These are phyloP conservation scores for Eufriesea mexicana DNA, from an alignment of 1,140 invertebrate genomes.

Conservation along the genomic window DNA sequence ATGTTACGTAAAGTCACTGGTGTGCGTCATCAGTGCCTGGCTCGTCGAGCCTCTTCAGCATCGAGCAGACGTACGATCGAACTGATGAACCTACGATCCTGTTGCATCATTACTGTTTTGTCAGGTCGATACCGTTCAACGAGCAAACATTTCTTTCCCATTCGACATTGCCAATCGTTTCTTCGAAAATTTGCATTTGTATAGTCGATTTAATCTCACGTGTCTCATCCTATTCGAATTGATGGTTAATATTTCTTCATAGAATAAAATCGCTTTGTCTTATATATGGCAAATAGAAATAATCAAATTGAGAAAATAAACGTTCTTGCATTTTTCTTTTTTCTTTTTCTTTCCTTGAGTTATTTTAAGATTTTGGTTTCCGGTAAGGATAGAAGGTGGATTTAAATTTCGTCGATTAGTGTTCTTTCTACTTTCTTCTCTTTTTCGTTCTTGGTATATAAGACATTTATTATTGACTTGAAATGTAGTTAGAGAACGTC, in stretches of 20 bases:
- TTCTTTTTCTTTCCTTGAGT: background rate
- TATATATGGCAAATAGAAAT: background rate
- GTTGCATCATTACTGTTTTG: constrained; percentile 13
- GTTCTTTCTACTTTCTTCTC: background rate
- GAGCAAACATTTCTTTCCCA: background rate
- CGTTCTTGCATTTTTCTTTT: background rate
- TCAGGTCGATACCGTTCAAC: background rate
- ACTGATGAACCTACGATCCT: constrained; percentile 10
- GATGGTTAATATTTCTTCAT: background rate
- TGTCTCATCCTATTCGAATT: background rate
- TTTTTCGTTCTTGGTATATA: too few relatives aligned
- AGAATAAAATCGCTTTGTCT: background rate
- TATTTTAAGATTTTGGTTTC: background rate
- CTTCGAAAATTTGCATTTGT: too few relatives aligned
- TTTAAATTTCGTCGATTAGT: background rate
- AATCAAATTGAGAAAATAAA: background rate
- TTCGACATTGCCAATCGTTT: background rate
- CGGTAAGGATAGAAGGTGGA: too few relatives aligned
- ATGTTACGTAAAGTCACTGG: constrained; percentile 74
- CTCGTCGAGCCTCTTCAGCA: constrained; percentile 29
- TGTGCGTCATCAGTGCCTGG: constrained; percentile 53
- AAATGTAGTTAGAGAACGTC: background rate
- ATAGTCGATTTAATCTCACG: too few relatives aligned
- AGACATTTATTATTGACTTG: too few relatives aligned
- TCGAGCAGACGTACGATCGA: constrained; percentile 23